Percentiles rank a stretch among this genome's conserved stretches.
These are phyloP conservation scores for Triplophysa yarkandensis DNA, from an alignment of 2,797 vertebrate genomes.

Conservation along the genomic window DNA sequence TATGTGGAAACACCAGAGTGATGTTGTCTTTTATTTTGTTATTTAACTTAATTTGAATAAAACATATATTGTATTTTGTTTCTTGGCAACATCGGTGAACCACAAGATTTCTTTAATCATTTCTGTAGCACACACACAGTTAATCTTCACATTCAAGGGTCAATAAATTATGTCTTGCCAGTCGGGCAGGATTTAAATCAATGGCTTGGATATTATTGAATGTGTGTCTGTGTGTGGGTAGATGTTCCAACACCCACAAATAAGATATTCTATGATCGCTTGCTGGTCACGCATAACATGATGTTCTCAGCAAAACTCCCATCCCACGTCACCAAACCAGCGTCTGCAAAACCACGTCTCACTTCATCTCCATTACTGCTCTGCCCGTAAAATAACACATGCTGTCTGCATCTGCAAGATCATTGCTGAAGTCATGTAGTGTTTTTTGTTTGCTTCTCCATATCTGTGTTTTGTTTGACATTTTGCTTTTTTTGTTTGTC, in stretches of 20 bases:
- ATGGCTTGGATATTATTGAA: not conserved
- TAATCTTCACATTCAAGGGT: not conserved
- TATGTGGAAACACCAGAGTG: too few species aligned
- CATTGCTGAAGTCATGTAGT: conserved; percentile 1
- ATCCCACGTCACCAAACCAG: not conserved
- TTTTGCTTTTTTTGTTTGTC: conserved; percentile 70
- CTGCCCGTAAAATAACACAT: conserved; percentile 32
- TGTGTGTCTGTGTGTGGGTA: conserved; percentile 7
- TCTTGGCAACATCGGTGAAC: too few species aligned
- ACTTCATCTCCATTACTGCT: conserved; percentile 2
- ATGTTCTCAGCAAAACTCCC: conserved; percentile 2
- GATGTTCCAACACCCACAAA: conserved; percentile 19
- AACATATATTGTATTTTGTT: too few species aligned
- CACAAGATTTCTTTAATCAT: too few species aligned
- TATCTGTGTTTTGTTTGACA: conserved; percentile 60
- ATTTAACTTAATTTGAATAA: too few species aligned
- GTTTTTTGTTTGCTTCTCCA: conserved; percentile 45
- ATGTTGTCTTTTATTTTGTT: too few species aligned
- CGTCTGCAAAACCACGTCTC: not conserved
- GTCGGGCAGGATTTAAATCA: not conserved
- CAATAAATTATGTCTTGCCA: not conserved
- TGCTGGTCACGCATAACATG: not conserved
- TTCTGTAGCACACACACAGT: too few species aligned
- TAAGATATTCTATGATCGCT: not conserved
- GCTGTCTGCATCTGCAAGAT: conserved; percentile 25